A percentile compares a stretch with the other conserved stretches of the same genome.
phyloP scores from a whole-genome alignment of 2,113 vertebrate genomes.

The Procavia capensis region DNA sequence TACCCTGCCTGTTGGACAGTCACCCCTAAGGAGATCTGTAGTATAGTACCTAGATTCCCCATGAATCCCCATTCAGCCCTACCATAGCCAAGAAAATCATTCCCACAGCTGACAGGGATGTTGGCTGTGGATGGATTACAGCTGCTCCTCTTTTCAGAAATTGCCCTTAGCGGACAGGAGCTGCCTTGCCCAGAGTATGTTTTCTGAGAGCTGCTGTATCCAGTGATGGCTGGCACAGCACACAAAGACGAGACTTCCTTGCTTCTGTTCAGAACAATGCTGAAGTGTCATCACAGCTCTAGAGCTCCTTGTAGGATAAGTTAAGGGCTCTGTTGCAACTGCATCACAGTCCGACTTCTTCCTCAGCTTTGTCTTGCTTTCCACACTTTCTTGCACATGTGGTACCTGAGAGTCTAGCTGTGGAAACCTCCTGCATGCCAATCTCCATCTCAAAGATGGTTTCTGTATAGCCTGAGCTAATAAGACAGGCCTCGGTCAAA shows the following conservation, averaged over 20 bases:
- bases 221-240: not conserved
- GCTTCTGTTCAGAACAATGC: not conserved
- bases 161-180: not conserved
- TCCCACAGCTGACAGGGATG: not conserved
- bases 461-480: not conserved
- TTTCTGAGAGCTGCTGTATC: not conserved
- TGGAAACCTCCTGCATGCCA: not conserved
- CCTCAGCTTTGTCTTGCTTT: not conserved
- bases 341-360: not conserved
- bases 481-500: not conserved
- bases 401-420: not conserved
- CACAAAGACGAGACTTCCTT: not conserved
- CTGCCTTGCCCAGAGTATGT: not conserved
- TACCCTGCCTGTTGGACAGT: no score
- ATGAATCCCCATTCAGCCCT: not conserved
- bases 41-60: no score
- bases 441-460: not conserved
- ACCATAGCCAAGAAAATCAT: not conserved
- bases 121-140: not conserved
- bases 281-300: not conserved
- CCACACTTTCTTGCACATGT: not conserved
- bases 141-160: not conserved
- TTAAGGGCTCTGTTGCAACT: not conserved
- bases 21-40: not conserved
- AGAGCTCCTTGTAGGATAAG: not conserved